A percentile compares a stretch with the other conserved stretches of the same genome.
phyloP scores from a whole-genome alignment of 1,140 invertebrate genomes.

The Thaumatotibia leucotreta region DNA sequence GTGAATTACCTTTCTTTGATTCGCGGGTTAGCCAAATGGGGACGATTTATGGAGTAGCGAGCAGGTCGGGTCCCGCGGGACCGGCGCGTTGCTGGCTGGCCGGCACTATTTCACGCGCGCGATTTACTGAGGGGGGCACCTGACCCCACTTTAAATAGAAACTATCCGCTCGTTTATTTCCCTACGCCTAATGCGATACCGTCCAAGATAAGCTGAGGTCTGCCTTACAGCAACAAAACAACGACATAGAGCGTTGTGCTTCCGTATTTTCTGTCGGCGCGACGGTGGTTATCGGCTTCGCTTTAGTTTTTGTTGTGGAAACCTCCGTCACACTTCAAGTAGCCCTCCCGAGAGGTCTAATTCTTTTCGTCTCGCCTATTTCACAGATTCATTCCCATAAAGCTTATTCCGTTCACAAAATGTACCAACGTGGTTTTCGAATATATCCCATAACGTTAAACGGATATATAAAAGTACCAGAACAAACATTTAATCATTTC shows the following conservation, averaged over 20 bases:
- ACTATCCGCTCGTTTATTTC: slow-evolving; percentile 30
- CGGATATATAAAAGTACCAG: no score
- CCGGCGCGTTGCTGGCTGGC: slow-evolving; percentile 6
- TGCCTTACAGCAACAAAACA: neutral
- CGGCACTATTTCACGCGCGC: slow-evolving; percentile 38
- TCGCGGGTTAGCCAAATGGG: slow-evolving; percentile 60
- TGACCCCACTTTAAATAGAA: slow-evolving; percentile 36
- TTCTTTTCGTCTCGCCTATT: neutral
- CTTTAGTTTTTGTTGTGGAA: neutral
- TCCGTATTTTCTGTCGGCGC: neutral
- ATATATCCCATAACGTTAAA: no score
- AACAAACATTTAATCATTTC: no score
- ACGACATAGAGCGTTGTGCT: neutral
- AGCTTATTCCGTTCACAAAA: neutral
- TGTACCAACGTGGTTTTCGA: neutral
- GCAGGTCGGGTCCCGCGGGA: slow-evolving; percentile 26
- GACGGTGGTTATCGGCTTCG: neutral
- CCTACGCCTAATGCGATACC: slow-evolving; percentile 49
- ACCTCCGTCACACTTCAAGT: neutral
- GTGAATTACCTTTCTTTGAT: slow-evolving; percentile 62
- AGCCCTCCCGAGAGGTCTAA: neutral
- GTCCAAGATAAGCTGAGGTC: slow-evolving; percentile 27
- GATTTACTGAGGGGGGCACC: slow-evolving; percentile 37
- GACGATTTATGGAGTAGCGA: slow-evolving; percentile 52
- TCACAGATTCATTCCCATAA: neutral